These are phyloP conservation scores for Tipula vernalis DNA, from an alignment of 2,888 invertebrate genomes.

Conservation along the genomic window DNA sequence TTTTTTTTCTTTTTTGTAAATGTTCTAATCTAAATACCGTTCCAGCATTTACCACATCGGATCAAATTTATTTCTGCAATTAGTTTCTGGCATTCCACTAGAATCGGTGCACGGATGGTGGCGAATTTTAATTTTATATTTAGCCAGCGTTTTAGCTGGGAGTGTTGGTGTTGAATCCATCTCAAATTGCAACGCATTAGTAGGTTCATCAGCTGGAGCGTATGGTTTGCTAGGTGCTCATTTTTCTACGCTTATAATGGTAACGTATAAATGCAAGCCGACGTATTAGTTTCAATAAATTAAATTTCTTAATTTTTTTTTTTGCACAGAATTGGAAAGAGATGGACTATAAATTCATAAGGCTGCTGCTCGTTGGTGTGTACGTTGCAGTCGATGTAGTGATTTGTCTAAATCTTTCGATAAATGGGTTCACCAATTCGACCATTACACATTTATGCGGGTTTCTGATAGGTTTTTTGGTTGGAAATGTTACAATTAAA, in stretches of 20 bases:
- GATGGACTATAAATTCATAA: not conserved
- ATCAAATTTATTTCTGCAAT: not conserved
- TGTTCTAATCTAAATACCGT: not conserved
- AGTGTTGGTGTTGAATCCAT: not conserved
- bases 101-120: not conserved
- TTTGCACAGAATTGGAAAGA: not conserved
- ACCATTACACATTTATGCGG: not conserved
- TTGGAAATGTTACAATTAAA: not conserved
- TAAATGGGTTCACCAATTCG: not conserved
- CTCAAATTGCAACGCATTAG: not conserved
- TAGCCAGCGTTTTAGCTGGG: not conserved
- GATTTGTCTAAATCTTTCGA: not conserved
- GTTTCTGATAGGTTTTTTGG: not conserved
- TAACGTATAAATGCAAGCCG: not conserved
- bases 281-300: not conserved
- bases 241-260: not conserved
- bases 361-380: not conserved
- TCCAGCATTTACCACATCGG: not conserved
- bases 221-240: not conserved
- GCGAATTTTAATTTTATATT: not conserved
- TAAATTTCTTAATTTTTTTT: not conserved
- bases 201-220: not conserved
- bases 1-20: not conserved
- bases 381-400: not conserved
- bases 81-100: not conserved